Conservation (phyloP, 2,113 vertebrate species). For the Ptychochromis oligacanthus region DNA sequence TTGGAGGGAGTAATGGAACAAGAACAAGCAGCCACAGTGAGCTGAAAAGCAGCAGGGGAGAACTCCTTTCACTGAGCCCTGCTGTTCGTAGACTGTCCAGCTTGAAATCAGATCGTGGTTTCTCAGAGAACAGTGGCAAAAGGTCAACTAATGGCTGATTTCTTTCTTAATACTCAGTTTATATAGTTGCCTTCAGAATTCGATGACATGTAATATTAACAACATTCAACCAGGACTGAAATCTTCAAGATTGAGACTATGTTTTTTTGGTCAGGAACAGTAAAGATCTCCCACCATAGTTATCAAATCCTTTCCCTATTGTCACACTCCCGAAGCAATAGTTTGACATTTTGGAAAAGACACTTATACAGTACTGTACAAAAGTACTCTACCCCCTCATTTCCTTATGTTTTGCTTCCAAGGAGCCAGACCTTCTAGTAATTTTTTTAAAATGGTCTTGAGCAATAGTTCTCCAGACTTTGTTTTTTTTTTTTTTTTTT, state of each 20-base stretch:
- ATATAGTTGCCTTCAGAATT: not conserved
- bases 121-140: not conserved
- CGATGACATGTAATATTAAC: not conserved
- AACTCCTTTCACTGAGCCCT: not conserved
- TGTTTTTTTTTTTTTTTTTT: no score
- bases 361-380: not conserved
- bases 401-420: not conserved
- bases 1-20: not conserved
- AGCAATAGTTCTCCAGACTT: no score
- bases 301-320: not conserved
- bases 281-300: not conserved
- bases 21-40: not conserved
- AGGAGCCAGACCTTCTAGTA: no score
- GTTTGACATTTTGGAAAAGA: not conserved
- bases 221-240: not conserved
- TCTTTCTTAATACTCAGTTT: not conserved
- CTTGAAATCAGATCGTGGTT: not conserved
- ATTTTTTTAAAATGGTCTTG: no score
- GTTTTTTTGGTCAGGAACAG: not conserved
- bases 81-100: not conserved
- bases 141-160: not conserved
- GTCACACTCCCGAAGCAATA: not conserved
- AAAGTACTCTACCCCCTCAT: not conserved
- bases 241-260: not conserved
- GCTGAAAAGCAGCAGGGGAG: fast-evolving